These are phyloP conservation scores for Formica exsecta DNA, from an alignment of 1,140 invertebrate species.

Conservation along the genomic window DNA sequence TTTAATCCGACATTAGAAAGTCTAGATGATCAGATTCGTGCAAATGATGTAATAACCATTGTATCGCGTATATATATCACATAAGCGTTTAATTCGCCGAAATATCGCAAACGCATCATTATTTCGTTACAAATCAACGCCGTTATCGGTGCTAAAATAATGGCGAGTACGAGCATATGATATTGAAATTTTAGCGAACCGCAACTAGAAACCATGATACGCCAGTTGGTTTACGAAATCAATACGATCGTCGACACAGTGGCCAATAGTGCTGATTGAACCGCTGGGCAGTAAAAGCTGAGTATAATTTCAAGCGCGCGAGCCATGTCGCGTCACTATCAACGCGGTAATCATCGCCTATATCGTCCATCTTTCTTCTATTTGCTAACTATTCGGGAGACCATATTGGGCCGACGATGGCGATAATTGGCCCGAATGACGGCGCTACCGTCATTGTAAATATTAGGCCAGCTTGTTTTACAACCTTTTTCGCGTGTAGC, in stretches of 20 bases:
- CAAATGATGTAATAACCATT: not conserved
- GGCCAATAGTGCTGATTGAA: slow-evolving; percentile 52
- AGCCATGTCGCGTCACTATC: slow-evolving; percentile 37
- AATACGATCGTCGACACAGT: slow-evolving; percentile 53
- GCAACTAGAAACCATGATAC: slow-evolving; percentile 59
- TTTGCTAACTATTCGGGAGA: slow-evolving; percentile 22
- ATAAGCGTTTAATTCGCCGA: slow-evolving; percentile 14
- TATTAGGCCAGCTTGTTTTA: slow-evolving; percentile 2
- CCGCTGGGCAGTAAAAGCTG: slow-evolving; percentile 43
- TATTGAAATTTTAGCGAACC: slow-evolving; percentile 59
- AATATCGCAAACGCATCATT: slow-evolving; percentile 17
- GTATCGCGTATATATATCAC: not conserved
- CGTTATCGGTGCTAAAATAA: slow-evolving; percentile 46
- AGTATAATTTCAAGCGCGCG: slow-evolving; percentile 45
- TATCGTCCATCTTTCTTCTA: slow-evolving; percentile 50
- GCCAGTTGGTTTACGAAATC: slow-evolving; percentile 62
- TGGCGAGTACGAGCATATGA: slow-evolving; percentile 48
- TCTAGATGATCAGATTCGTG: slow-evolving; percentile 11
- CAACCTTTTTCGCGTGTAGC: not conserved
- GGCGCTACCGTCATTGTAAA: slow-evolving; percentile 27
- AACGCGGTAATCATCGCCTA: slow-evolving; percentile 25
- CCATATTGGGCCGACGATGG: not conserved
- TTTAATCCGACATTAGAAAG: slow-evolving; percentile 15
- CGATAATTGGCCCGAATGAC: slow-evolving; percentile 39
- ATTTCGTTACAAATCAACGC: slow-evolving; percentile 30